A percentile compares a stretch with the other conserved stretches of the same genome.
Evolutionary conservation across 2,113 vertebrate genomes (phyloP).

Genomic region (Corydoras sp.): DNA sequence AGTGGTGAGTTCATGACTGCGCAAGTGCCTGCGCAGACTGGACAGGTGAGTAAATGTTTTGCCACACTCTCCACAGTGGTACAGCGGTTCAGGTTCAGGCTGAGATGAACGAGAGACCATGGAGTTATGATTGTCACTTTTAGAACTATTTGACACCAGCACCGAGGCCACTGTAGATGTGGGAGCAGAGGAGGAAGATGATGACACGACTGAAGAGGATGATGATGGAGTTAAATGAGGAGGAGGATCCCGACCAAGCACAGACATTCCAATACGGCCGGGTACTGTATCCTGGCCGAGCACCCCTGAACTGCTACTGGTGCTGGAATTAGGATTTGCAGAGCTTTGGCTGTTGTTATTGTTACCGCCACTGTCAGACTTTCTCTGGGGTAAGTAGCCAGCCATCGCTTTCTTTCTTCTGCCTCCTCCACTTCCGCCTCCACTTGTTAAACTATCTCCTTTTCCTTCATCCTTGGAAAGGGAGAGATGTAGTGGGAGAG

Average conservation of each 20-base stretch:
- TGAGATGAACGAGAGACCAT: constrained; percentile 60
- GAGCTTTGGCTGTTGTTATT: constrained; percentile 55
- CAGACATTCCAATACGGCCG: constrained; percentile 54
- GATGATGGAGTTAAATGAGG: constrained; percentile 64
- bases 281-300: constrained; percentile 63
- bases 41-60: constrained; percentile 76
- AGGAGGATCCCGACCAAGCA: constrained; percentile 63
- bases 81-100: constrained; percentile 61
- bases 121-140: constrained; percentile 62
- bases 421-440: constrained; percentile 53
- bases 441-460: constrained; percentile 53
- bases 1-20: constrained; percentile 72
- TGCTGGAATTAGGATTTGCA: constrained; percentile 60
- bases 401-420: constrained; percentile 77
- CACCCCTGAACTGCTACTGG: constrained; percentile 58
- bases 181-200: constrained; percentile 68
- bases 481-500: constrained; percentile 69
- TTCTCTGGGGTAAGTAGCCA: constrained; percentile 73
- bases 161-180: constrained; percentile 70
- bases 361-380: constrained; percentile 59
- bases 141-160: constrained; percentile 69
- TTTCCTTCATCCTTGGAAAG: constrained; percentile 71
- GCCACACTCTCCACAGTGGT: constrained; percentile 71
- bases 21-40: constrained; percentile 72
- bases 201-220: constrained; percentile 69